Evolutionary conservation across 1,140 invertebrate species (phyloP).

Genomic region (Lucilia cuprina): DNA sequence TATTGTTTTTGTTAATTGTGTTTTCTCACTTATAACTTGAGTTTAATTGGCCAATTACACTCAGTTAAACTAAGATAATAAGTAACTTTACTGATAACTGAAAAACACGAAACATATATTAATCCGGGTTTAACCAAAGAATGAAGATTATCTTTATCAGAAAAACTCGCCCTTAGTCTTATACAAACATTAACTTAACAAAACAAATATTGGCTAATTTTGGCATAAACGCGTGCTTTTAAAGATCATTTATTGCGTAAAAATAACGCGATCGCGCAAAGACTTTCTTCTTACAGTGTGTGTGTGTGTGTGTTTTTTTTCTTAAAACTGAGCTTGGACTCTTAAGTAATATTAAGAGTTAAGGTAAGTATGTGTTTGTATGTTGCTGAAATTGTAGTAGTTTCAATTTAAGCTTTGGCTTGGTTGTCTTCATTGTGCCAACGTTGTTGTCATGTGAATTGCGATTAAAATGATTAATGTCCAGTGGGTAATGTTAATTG

Average conservation of each 20-base stretch:
- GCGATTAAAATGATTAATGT: conserved; percentile 37
- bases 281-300: conserved; percentile 15
- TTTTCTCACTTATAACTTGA: too few relatives aligned
- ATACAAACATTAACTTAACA: conserved; percentile 1
- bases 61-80: too few relatives aligned
- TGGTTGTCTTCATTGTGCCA: conserved; percentile 30
- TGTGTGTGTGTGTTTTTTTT: too few relatives aligned
- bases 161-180: too few relatives aligned
- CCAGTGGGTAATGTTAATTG: conserved; percentile 34
- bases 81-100: too few relatives aligned
- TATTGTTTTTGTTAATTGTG: too few relatives aligned
- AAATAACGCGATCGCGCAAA: conserved; percentile 6
- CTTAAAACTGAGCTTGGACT: neutral
- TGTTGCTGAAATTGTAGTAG: neutral
- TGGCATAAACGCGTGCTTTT: conserved; percentile 31
- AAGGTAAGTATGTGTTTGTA: too few relatives aligned
- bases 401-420: neutral
- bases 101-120: too few relatives aligned
- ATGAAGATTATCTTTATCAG: too few relatives aligned
- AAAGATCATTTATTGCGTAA: conserved; percentile 33
- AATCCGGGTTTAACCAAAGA: too few relatives aligned
- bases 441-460: conserved; percentile 25
- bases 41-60: too few relatives aligned
- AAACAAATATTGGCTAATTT: conserved; percentile 29
- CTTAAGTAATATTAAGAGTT: neutral